These are phyloP conservation scores for Centruroides vittatus DNA, from an alignment of 1,140 invertebrate genomes.

Conservation along the genomic window DNA sequence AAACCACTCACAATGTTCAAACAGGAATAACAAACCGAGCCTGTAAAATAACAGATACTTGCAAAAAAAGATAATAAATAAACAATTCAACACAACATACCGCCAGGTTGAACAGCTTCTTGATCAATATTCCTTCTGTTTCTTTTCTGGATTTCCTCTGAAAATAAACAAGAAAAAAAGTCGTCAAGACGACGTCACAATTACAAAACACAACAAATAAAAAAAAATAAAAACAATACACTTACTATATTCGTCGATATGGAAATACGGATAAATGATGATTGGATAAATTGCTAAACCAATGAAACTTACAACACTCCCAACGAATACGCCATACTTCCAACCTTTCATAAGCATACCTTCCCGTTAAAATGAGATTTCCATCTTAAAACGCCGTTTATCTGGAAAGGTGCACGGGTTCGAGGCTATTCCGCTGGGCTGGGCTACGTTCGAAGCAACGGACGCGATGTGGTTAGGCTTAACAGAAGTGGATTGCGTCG, in stretches of 20 bases:
- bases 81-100: conserved; percentile 24
- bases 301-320: conserved; percentile 40
- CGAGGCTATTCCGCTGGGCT: no score
- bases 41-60: no score
- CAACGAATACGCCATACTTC: conserved; percentile 41
- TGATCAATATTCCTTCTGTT: conserved; percentile 40
- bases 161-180: conserved; percentile 21
- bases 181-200: conserved; percentile 5
- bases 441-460: not conserved
- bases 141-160: conserved; percentile 41
- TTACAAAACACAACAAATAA: not conserved
- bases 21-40: no score
- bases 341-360: conserved; percentile 34
- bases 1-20: no score
- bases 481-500: not conserved
- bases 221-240: conserved; percentile 2
- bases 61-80: no score
- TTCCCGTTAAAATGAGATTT: no score
- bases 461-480: not conserved
- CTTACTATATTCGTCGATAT: conserved; percentile 46
- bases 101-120: conserved; percentile 51
- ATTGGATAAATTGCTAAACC: conserved; percentile 42
- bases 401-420: no score
- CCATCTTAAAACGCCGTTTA: no score
- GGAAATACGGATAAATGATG: conserved; percentile 46